Base-by-base conservation (phyloP, 2,888 invertebrate genomes). In the Pseudococcus longispinus region DNA sequence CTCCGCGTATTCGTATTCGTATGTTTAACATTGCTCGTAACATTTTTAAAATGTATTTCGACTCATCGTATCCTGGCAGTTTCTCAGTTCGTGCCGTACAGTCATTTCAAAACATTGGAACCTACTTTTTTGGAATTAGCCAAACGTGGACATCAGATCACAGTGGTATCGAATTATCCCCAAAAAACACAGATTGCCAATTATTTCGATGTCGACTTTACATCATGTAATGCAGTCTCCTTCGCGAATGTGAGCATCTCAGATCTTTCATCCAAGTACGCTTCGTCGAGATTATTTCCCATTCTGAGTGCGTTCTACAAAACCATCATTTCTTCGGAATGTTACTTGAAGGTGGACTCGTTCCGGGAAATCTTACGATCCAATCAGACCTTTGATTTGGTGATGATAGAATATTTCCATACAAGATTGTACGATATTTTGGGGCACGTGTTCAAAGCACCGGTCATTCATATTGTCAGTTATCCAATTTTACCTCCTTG, bases 321-420 rank as follows among this genome's bases (percentile, higher is more conserved):
- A 20, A 26, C 0, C 26, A 29, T 83, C 0, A 4, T 26, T 0
- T 51, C 29, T 26, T 13, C 32, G n/a, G 55, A 46, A 83, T 83
- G 55, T 13, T 83, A 42, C 32, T 9, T 51, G 26, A 51, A 83
- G 23, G 13, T 26, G 77, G 11, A 37, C 0, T 83, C 83, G 51
- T 83, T 51, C 18, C 26, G 32, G 2, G 6, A 46, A 44, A 3
- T 42, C 15, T 1, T 46, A 9, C 20, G 11, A 15, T 42, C 46
- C 13, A 46, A 82, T 42, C 26, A 83, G 32, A 46, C 51, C 0
- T 87, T 44, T 13, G 85, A 88, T 87, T 46, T 88, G 29, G 42
- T 88, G 0, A 60, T 87, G 6, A 42, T 80, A 0, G 86, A 87
- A 18, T 83, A 85, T 80, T 87, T 87, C 6, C 70, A 87, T 26